Conservation (phyloP, 2,888 invertebrate species). For the Agonum fuliginosum region DNA sequence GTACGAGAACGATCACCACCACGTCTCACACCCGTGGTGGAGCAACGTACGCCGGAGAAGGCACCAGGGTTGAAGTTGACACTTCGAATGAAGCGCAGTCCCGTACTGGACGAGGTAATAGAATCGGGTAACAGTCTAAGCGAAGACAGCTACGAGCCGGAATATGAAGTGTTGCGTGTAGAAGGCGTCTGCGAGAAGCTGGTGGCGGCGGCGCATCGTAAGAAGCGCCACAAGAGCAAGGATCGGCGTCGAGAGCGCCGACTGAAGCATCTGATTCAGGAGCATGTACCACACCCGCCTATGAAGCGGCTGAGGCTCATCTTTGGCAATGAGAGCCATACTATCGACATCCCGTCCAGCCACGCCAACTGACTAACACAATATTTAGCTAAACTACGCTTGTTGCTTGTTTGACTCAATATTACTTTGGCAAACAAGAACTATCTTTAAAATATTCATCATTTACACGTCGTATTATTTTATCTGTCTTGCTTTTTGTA, state of each 20-base stretch:
- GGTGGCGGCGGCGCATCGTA: slow-evolving; percentile 79
- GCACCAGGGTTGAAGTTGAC: slow-evolving; percentile 81
- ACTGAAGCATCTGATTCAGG: slow-evolving; percentile 67
- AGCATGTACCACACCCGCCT: slow-evolving; percentile 79
- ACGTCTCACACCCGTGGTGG: slow-evolving; percentile 61
- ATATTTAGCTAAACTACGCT: slow-evolving; percentile 60
- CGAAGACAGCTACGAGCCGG: slow-evolving; percentile 81
- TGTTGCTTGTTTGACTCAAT: slow-evolving; percentile 55
- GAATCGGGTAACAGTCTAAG: slow-evolving; percentile 85
- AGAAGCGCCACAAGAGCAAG: slow-evolving; percentile 79
- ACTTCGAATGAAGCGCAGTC: slow-evolving; percentile 90
- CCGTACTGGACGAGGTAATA: slow-evolving; percentile 88
- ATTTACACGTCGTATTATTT: slow-evolving; percentile 58
- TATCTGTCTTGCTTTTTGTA: slow-evolving; percentile 54
- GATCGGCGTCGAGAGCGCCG: slow-evolving; percentile 71
- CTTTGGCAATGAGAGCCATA: slow-evolving; percentile 91
- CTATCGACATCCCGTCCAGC: slow-evolving; percentile 90
- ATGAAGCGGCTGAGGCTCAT: slow-evolving; percentile 91
- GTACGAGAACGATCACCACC: slow-evolving; percentile 55
- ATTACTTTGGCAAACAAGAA: slow-evolving; percentile 49
- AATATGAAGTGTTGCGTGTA: slow-evolving; percentile 89
- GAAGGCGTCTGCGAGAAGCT: slow-evolving; percentile 83
- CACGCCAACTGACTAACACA: slow-evolving; percentile 73
- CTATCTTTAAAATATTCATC: slow-evolving; percentile 38
- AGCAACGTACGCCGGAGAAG: slow-evolving; percentile 68